Percentiles rank a stretch among this genome's conserved stretches.
Conservation (phyloP, 2,888 invertebrate genomes). For the Lasioglossum villosulum region DNA sequence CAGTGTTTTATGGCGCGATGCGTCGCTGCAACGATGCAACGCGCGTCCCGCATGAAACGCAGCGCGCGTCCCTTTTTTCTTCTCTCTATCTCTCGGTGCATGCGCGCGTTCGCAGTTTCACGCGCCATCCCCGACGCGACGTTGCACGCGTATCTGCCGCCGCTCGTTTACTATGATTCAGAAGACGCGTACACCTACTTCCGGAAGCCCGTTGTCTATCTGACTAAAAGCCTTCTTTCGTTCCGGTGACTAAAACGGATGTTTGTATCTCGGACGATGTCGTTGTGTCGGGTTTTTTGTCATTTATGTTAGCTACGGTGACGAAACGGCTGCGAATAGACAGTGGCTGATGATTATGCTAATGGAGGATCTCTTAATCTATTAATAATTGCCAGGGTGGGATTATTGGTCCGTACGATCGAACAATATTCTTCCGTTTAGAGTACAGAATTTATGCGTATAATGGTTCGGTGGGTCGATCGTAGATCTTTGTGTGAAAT, state of each 20-base stretch:
- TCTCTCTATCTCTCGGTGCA: neutral
- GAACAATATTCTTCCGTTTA: neutral
- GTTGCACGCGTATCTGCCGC: slow-evolving; percentile 3
- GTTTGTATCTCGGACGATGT: slow-evolving; percentile 21
- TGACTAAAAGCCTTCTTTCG: neutral
- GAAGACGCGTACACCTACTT: slow-evolving; percentile 42
- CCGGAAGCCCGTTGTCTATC: slow-evolving; percentile 39
- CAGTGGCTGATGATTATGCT: neutral
- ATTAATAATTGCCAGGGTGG: neutral
- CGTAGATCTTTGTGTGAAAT: too few species aligned
- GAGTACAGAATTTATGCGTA: neutral
- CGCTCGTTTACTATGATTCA: slow-evolving; percentile 29
- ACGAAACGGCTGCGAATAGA: neutral
- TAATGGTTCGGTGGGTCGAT: neutral
- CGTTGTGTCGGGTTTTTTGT: neutral
- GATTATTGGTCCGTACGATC: neutral
- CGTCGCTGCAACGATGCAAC: neutral
- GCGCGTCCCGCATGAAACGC: slow-evolving; percentile 7
- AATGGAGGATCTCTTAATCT: neutral
- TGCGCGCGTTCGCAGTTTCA: neutral
- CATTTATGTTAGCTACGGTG: neutral
- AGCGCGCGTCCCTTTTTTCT: slow-evolving; percentile 48
- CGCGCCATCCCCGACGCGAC: neutral
- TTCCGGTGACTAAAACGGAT: neutral
- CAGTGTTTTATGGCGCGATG: slow-evolving; percentile 1